phyloP scores from a whole-genome alignment of 2,797 vertebrate genomes.

The Macropodus opercularis region DNA sequence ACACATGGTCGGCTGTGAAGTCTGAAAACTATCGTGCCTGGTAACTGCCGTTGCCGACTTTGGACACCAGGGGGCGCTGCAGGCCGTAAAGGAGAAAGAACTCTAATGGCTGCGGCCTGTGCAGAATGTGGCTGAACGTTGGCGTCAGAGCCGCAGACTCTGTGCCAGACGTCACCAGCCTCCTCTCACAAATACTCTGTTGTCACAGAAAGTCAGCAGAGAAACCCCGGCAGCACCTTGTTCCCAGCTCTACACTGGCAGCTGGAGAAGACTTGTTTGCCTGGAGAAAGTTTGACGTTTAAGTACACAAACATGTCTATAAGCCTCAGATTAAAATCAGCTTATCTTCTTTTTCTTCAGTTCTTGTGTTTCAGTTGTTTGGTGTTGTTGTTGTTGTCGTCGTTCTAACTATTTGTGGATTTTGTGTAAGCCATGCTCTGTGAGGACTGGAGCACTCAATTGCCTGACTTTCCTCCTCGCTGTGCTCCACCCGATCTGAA shows the following conservation, averaged over 20 bases:
- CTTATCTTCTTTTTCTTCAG: constrained; percentile 48
- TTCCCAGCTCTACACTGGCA: constrained; percentile 23
- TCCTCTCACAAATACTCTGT: constrained; percentile 60
- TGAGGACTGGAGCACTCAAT: constrained; percentile 65
- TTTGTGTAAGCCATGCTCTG: constrained; percentile 54
- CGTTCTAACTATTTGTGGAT: constrained; percentile 52
- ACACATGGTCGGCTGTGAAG: neutral
- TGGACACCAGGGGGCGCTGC: constrained; percentile 54
- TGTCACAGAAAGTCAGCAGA: constrained; percentile 51
- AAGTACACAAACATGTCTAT: too few relatives aligned
- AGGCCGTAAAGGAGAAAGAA: constrained; percentile 1
- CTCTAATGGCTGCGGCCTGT: neutral
- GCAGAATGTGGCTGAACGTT: constrained; percentile 8
- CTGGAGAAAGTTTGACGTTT: constrained; percentile 16
- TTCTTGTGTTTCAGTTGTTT: constrained; percentile 32
- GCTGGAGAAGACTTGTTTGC: constrained; percentile 13
- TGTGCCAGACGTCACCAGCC: constrained; percentile 75
- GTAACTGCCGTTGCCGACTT: neutral
- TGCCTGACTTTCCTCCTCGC: constrained; percentile 61
- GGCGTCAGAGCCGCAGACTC: constrained; percentile 28
- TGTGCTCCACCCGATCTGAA: constrained; percentile 70
- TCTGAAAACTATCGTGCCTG: neutral
- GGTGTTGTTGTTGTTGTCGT: constrained; percentile 33
- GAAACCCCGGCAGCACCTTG: constrained; percentile 36
- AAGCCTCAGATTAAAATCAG: too few relatives aligned